A percentile compares a stretch with the other conserved stretches of the same genome.
Conservation (phyloP, 2,888 invertebrate genomes). For the Nemotelus nigrinus region DNA sequence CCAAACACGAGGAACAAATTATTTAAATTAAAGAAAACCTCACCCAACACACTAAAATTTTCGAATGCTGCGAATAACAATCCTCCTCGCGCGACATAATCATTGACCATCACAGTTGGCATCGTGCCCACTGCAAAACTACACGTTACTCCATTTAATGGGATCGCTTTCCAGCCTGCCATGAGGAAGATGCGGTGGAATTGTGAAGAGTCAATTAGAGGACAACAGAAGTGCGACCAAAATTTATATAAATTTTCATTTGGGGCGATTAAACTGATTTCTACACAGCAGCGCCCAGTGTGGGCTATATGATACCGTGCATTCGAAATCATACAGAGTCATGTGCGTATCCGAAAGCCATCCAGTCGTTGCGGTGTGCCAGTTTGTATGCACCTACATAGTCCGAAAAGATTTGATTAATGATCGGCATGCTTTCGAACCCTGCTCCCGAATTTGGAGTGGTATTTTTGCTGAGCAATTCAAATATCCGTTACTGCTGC, state of each 20-base stretch:
- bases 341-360: too few species aligned
- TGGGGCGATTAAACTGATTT: conserved; percentile 16
- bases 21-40: too few species aligned
- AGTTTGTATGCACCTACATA: too few species aligned
- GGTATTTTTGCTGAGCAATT: too few species aligned
- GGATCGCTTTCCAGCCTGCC: not conserved
- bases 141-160: conserved; percentile 6
- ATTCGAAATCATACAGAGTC: too few species aligned
- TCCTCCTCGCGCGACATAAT: not conserved
- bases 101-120: not conserved
- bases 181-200: conserved; percentile 19
- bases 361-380: too few species aligned
- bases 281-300: too few species aligned
- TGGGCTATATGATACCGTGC: too few species aligned
- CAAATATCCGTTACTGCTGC: too few species aligned
- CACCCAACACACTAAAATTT: too few species aligned
- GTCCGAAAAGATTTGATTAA: conserved; percentile 11
- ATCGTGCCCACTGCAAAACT: not conserved
- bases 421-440: not conserved
- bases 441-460: too few species aligned
- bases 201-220: conserved; percentile 41
- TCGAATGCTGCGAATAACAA: not conserved
- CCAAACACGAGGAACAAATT: too few species aligned
- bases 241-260: conserved; percentile 38
- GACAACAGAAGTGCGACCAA: conserved; percentile 31